phyloP scores from a whole-genome alignment of 2,113 vertebrate species.

The Oryzias javanicus region DNA sequence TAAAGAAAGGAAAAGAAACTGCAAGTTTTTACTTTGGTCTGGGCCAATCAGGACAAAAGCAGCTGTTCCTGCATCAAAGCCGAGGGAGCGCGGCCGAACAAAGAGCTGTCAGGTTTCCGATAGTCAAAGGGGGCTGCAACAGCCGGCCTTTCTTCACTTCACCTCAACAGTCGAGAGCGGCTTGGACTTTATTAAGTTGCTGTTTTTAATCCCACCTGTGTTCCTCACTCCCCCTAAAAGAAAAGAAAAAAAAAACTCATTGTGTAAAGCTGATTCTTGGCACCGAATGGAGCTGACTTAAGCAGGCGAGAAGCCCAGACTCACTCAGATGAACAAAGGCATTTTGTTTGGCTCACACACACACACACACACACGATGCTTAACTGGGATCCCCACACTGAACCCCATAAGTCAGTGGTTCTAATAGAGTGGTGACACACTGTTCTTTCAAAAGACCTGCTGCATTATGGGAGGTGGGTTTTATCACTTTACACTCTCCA shows the following conservation, averaged over 20 bases:
- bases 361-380: no score
- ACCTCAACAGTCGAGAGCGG: constrained; percentile 13
- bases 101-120: constrained; percentile 17
- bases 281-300: constrained; percentile 2
- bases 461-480: no score
- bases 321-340: constrained; percentile 26
- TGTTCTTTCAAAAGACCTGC: neutral
- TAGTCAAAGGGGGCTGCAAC: neutral
- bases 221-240: neutral
- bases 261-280: constrained; percentile 32
- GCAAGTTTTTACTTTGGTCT: constrained; percentile 49
- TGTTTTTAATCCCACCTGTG: constrained; percentile 27
- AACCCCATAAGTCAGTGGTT: constrained; percentile 36
- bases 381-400: constrained; percentile 25
- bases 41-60: constrained; percentile 25
- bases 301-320: constrained; percentile 11
- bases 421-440: constrained; percentile 28
- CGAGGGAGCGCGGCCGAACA: constrained; percentile 6
- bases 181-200: constrained; percentile 35
- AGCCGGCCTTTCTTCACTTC: constrained; percentile 15
- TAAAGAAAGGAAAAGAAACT: constrained; percentile 48
- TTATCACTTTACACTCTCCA: no score
- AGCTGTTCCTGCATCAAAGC: constrained; percentile 32
- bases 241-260: neutral
- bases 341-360: constrained; percentile 42